A percentile compares a stretch with the other conserved stretches of the same genome.
Conservation (phyloP, 2,113 vertebrate species). For the Austrofundulus limnaeus region DNA sequence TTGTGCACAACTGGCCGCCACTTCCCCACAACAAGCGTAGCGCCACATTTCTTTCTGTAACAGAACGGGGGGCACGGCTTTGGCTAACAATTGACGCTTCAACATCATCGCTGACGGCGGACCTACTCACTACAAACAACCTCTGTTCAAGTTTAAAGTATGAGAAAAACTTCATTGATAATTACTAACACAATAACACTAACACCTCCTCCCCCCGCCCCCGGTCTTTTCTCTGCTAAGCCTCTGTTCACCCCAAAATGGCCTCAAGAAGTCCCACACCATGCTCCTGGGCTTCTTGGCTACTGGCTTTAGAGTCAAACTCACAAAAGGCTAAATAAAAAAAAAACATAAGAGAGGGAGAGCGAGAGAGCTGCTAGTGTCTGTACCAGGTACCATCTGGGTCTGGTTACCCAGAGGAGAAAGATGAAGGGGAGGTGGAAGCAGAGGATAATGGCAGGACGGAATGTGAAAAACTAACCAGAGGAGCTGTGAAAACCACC, state of each 20-base stretch:
- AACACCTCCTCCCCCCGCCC: neutral
- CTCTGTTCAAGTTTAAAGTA: neutral
- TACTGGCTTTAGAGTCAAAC: constrained; percentile 65
- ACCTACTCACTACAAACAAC: constrained; percentile 5
- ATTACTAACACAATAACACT: neutral
- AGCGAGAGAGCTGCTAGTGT: constrained; percentile 45
- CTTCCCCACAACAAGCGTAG: constrained; percentile 14
- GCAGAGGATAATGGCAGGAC: constrained; percentile 26
- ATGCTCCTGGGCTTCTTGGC: constrained; percentile 57
- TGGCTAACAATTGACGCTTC: constrained; percentile 5
- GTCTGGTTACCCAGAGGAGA: constrained; percentile 66
- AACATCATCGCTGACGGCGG: constrained; percentile 16
- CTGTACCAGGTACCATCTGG: constrained; percentile 78
- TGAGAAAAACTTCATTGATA: neutral
- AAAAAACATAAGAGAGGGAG: too few relatives aligned
- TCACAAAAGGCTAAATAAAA: constrained; percentile 69
- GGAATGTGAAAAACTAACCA: constrained; percentile 35
- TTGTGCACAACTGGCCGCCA: constrained; percentile 35
- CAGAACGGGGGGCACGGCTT: neutral
- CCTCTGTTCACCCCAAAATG: constrained; percentile 38
- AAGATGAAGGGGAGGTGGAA: constrained; percentile 34
- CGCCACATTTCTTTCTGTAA: neutral
- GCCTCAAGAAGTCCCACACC: constrained; percentile 48
- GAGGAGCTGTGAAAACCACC: constrained; percentile 8
- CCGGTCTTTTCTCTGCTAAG: constrained; percentile 18